A percentile compares a stretch with the other conserved stretches of the same genome.
Evolutionary conservation across 2,888 invertebrate species (phyloP).

Genomic region (Rhamphomyia laevipes): DNA sequence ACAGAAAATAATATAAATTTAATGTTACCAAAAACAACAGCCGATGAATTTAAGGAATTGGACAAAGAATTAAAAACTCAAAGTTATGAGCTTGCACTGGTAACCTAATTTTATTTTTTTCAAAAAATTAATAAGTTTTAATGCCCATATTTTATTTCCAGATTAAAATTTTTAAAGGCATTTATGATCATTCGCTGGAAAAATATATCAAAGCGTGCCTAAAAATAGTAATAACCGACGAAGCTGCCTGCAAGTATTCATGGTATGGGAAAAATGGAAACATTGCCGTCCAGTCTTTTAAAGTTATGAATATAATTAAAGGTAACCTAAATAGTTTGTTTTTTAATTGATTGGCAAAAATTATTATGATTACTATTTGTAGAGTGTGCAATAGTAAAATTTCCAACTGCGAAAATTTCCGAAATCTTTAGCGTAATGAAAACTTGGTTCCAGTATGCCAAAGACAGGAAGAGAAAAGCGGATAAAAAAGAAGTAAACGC

Average conservation of each 20-base stretch:
- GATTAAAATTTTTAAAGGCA: not conserved
- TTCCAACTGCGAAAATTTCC: not conserved
- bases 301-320: constrained; percentile 1
- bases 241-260: not conserved
- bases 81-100: not conserved
- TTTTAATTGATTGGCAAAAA: not conserved
- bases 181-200: not conserved
- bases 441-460: not conserved
- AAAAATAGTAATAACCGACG: not conserved
- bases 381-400: not conserved
- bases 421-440: not conserved
- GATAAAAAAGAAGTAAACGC: not conserved
- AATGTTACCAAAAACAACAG: not conserved
- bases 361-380: not conserved
- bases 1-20: not conserved
- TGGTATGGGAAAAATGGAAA: not conserved
- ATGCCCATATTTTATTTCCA: not conserved
- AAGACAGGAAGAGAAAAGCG: not conserved
- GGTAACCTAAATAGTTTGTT: not conserved
- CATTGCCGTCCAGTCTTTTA: not conserved
- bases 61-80: not conserved
- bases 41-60: not conserved
- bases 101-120: constrained; percentile 1
- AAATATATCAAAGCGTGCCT: not conserved
- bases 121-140: not conserved